Percentiles rank a stretch among this genome's conserved stretches.
Evolutionary conservation across 2,888 invertebrate genomes (phyloP).

Genomic region (Therioaphis trifolii): DNA sequence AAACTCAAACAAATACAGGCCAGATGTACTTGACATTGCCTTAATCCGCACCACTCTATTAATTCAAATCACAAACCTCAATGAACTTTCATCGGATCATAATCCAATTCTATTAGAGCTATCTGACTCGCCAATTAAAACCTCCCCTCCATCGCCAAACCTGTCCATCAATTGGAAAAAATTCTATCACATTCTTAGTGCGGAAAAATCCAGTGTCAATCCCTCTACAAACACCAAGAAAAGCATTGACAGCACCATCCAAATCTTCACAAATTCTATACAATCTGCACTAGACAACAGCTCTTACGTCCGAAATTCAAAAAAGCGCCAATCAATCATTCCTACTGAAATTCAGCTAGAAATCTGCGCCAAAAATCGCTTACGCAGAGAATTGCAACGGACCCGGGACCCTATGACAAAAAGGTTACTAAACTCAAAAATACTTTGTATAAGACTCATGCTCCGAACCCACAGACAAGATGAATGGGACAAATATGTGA

Average conservation of each 20-base stretch:
- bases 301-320: too few species aligned
- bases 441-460: neutral
- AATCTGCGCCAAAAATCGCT: neutral
- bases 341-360: neutral
- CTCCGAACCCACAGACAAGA: neutral
- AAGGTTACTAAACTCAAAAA: neutral
- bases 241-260: slow-evolving; percentile 1
- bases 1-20: too few species aligned
- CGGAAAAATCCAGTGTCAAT: neutral
- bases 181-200: neutral
- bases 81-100: neutral
- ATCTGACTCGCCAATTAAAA: neutral
- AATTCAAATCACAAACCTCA: neutral
- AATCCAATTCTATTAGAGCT: neutral
- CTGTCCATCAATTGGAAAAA: slow-evolving; percentile 10
- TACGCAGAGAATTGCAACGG: neutral
- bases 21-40: too few species aligned
- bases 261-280: neutral
- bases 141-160: neutral
- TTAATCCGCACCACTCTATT: neutral
- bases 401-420: neutral
- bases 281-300: too few species aligned
- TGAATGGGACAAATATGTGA: neutral
- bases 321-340: neutral
- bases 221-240: neutral